Percentiles rank a stretch among this genome's conserved stretches.
phyloP scores from a whole-genome alignment of 2,797 vertebrate genomes.

The Natrix natrix region DNA sequence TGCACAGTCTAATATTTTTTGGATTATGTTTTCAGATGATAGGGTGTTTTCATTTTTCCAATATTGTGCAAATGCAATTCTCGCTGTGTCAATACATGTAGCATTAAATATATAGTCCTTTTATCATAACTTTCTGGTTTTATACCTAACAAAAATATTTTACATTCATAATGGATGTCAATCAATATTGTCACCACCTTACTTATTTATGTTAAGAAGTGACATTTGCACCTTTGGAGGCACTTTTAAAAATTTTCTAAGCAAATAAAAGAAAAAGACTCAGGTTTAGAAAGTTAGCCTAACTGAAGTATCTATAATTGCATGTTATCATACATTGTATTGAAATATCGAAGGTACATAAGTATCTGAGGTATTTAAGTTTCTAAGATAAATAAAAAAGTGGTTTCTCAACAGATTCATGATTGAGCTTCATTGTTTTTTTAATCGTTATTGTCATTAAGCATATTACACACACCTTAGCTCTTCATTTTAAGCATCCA shows the following conservation, averaged over 20 bases:
- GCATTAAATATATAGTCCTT: too few species aligned
- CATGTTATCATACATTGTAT: neutral
- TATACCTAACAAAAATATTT: too few species aligned
- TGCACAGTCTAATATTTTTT: too few species aligned
- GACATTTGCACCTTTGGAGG: neutral
- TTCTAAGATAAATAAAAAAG: neutral
- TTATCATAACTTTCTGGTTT: too few species aligned
- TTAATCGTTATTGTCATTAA: neutral
- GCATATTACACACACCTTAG: neutral
- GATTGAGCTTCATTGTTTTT: neutral
- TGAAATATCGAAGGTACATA: neutral
- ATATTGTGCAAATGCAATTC: too few species aligned
- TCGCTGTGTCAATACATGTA: too few species aligned
- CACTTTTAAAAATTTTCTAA: neutral
- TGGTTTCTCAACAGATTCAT: neutral
- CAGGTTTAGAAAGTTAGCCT: neutral
- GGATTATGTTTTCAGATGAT: too few species aligned
- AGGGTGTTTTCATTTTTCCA: too few species aligned
- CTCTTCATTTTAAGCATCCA: neutral
- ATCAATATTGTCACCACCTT: neutral
- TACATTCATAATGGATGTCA: neutral
- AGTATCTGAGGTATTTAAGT: neutral
- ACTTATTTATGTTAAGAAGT: neutral
- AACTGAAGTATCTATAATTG: neutral
- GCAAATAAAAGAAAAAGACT: neutral